Evolutionary conservation across 2,888 invertebrate genomes (phyloP), one percentile per base, ranked within the genome.

Genomic region (Mythimna albipuncta): DNA sequence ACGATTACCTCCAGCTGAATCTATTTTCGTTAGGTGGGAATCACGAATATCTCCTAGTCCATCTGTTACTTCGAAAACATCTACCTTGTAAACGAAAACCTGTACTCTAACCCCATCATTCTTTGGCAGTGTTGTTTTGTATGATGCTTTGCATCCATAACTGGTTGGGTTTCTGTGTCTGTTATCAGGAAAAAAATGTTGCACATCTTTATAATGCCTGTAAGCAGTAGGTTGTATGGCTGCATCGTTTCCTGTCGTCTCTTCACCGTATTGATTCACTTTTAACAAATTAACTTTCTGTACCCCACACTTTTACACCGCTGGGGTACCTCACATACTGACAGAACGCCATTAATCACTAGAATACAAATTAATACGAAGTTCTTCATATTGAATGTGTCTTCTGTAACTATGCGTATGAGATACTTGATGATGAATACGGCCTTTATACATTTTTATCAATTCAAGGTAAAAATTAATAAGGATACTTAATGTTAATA

Each of bases 301-400:
- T 52, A 52, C 7, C 61, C 61, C 44, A 65, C 38, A 73, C 64
- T 77, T 73, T 11, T 6, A 62, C 57, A 52, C 57, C 65, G n/a
- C 35, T 75, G 11, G 75, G 50, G 50, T 62, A 73, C 13, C 6
- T 47, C 13, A 64, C 38, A 47, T 73, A 41, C 4, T 21, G n/a
- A 26, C 52, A 44, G 26, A 16, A 26, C n/a, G 61, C 44, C 6
- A 13, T 62, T 47, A 0, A 26, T 4, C 9, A 57, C 11, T 11
- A 62, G 0, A 21, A 41, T 44, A 54, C 19, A 50, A 47, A 66
- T 4, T 19, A 75, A 35, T 26, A 63, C n/a, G 2, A 58, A 54
- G 44, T 63, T 66, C 32, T 55, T 77, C 70, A 77, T 77, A 21
- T 63, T 66, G 32, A 55, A 10, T 32, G 38, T 16, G 66, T 21